A percentile compares a stretch with the other conserved stretches of the same genome.
Conservation (phyloP, 2,797 vertebrate species). For the Urocyon cinereoargenteus region DNA sequence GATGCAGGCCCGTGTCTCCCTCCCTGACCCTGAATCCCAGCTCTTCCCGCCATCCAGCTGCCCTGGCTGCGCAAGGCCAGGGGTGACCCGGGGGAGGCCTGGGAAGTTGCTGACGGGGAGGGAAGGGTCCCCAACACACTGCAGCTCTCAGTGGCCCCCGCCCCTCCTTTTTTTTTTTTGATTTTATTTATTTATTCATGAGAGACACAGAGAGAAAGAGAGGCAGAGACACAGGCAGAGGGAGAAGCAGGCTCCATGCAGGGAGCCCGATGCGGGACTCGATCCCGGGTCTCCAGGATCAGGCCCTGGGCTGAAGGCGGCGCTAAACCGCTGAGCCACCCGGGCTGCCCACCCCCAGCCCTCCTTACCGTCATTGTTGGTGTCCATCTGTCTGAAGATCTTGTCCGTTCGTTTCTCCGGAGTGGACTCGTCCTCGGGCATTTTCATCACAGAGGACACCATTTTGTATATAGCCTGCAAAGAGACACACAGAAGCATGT, state of each 20-base stretch:
- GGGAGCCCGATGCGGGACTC: no score
- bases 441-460: slow-evolving; percentile 94
- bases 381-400: slow-evolving; percentile 95
- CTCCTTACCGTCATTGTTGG: slow-evolving; percentile 91
- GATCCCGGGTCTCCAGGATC: no score
- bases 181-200: no score
- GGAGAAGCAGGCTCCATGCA: no score
- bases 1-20: fast-evolving
- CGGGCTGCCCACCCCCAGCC: no score
- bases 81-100: not conserved
- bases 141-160: fast-evolving
- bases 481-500: fast-evolving
- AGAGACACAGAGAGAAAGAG: no score
- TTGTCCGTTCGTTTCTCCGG: slow-evolving; percentile 94
- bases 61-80: not conserved
- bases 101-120: not conserved
- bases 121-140: not conserved
- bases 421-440: slow-evolving; percentile 94
- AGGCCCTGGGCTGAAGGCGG: no score
- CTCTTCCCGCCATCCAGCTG: not conserved
- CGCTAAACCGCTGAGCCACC: no score
- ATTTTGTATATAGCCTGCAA: slow-evolving; percentile 87
- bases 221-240: no score
- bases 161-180: no score
- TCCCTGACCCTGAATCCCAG: not conserved